These are phyloP conservation scores for Caenorhabditis zanzibari DNA, from an alignment of 2,888 invertebrate species.

Conservation along the genomic window DNA sequence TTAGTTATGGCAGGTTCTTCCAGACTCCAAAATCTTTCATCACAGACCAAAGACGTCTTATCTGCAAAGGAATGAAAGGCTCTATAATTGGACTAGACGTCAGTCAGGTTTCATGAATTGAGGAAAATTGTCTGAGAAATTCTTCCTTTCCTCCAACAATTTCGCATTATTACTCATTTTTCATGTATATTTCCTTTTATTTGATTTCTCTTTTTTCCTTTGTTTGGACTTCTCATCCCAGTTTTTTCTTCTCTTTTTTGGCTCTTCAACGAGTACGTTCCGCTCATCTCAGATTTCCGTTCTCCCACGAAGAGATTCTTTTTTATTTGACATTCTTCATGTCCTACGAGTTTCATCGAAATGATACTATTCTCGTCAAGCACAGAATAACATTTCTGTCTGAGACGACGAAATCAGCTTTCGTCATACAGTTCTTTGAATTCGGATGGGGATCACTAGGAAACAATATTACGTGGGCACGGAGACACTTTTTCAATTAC, in stretches of 20 bases:
- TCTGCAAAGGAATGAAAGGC: too few relatives aligned
- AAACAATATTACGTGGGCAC: constrained; percentile 9
- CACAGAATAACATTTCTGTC: not conserved
- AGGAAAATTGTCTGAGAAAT: not conserved
- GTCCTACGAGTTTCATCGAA: constrained; percentile 23
- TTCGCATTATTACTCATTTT: not conserved
- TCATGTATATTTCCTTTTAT: not conserved
- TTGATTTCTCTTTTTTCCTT: constrained; percentile 17
- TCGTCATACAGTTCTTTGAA: not conserved
- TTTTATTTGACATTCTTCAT: not conserved
- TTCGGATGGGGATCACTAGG: not conserved
- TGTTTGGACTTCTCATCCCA: constrained; percentile 27
- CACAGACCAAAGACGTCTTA: too few relatives aligned
- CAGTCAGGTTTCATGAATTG: too few relatives aligned
- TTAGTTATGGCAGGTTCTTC: too few relatives aligned
- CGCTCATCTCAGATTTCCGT: constrained; percentile 55
- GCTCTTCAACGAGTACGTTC: constrained; percentile 40
- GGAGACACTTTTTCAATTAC: constrained; percentile 16
- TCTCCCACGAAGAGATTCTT: constrained; percentile 43
- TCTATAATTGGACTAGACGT: too few relatives aligned
- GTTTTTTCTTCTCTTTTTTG: constrained; percentile 12
- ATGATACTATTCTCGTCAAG: constrained; percentile 12
- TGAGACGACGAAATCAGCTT: not conserved
- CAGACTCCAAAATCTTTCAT: too few relatives aligned
- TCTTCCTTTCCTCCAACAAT: not conserved